Evolutionary conservation across 1,140 invertebrate species (phyloP).

Genomic region (Rhagoletis pomonella): DNA sequence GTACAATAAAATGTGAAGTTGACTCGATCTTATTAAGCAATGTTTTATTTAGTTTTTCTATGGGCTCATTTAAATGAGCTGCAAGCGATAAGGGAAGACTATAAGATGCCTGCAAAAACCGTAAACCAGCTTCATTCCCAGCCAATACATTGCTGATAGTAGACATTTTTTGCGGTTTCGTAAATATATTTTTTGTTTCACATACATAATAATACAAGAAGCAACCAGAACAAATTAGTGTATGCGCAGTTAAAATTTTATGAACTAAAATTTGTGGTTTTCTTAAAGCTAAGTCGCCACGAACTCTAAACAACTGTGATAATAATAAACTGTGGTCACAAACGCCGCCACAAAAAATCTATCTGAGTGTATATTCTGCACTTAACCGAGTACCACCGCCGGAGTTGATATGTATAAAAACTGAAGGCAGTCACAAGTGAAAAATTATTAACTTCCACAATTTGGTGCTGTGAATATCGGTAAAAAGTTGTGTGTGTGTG

Average conservation of each 20-base stretch:
- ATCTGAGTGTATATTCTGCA: too few relatives aligned
- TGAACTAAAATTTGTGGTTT: conserved; percentile 13
- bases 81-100: conserved; percentile 12
- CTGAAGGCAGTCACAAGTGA: not conserved
- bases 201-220: not conserved
- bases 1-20: not conserved
- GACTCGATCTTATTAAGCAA: not conserved
- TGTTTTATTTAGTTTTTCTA: not conserved
- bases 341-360: not conserved
- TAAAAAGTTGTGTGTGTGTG: not conserved
- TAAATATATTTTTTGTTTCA: not conserved
- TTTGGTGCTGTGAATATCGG: not conserved
- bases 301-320: conserved; percentile 2
- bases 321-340: conserved; percentile 15
- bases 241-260: not conserved
- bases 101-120: conserved; percentile 14
- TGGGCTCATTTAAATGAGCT: conserved; percentile 6
- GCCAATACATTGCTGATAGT: not conserved
- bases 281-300: not conserved
- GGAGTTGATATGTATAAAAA: not conserved
- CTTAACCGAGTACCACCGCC: too few relatives aligned
- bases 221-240: not conserved
- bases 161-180: conserved; percentile 2
- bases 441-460: not conserved
- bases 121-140: conserved; percentile 30